Percentiles rank a stretch among this genome's conserved stretches.
Evolutionary conservation across 2,113 vertebrate genomes (phyloP).

Genomic region (Sorex fumeus): DNA sequence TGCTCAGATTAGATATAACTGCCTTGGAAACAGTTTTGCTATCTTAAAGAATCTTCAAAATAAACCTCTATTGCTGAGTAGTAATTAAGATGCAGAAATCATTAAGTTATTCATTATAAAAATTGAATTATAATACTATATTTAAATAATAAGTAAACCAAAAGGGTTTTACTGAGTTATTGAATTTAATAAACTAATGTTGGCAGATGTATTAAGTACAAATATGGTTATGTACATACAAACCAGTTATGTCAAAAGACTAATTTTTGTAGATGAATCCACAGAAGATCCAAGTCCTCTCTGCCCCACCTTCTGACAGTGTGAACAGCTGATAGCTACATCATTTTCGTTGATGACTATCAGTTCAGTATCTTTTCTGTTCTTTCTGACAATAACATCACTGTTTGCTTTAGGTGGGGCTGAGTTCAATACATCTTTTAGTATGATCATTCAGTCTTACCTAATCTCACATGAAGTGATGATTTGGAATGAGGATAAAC

Average conservation of each 20-base stretch:
- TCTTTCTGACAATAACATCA: not conserved
- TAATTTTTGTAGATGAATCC: conserved; percentile 26
- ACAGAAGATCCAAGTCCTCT: not conserved
- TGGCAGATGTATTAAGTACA: not conserved
- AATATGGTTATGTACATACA: not conserved
- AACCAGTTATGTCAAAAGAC: not conserved
- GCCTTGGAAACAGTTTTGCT: conserved; percentile 28
- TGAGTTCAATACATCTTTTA: not conserved
- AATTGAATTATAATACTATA: not conserved
- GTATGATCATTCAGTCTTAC: not conserved
- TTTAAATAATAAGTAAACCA: conserved; percentile 3
- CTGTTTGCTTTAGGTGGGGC: not conserved
- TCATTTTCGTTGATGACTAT: not conserved
- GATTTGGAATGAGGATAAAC: conserved; percentile 13
- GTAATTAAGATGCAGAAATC: conserved; percentile 31
- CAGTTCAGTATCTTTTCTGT: not conserved
- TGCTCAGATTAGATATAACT: not conserved
- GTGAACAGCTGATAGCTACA: not conserved
- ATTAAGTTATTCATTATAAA: conserved; percentile 39
- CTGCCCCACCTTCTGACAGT: too few species aligned
- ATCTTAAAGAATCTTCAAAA: not conserved
- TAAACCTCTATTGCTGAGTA: not conserved
- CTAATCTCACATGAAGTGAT: not conserved
- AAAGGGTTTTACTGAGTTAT: not conserved
- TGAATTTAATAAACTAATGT: conserved; percentile 24